Evolutionary conservation across 2,888 invertebrate species (phyloP).

Genomic region (Odontomyia ornata): DNA sequence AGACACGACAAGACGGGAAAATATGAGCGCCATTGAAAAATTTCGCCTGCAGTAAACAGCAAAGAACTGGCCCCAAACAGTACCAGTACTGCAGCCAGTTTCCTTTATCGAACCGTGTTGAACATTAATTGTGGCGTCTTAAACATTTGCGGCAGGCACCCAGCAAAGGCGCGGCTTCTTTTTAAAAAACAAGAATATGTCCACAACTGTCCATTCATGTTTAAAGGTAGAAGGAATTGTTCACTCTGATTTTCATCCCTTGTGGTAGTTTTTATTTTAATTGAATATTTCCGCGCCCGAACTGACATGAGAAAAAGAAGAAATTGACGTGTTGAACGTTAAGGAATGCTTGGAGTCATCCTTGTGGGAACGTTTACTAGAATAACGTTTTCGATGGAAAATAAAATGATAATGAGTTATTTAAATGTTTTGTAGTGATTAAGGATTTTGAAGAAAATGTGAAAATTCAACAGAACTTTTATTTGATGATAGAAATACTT

Average conservation of each 20-base stretch:
- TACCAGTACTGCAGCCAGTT: neutral
- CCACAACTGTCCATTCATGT: slow-evolving; percentile 2
- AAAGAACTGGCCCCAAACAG: too few species aligned
- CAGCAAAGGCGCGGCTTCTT: neutral
- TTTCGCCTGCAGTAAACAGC: neutral
- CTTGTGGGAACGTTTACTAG: neutral
- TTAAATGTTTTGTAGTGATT: too few species aligned
- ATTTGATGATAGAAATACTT: too few species aligned
- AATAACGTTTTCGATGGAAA: too few species aligned
- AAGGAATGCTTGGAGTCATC: neutral
- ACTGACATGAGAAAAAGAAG: slow-evolving; percentile 5
- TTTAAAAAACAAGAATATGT: slow-evolving; percentile 7
- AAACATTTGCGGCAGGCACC: neutral
- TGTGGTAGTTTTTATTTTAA: slow-evolving; percentile 18
- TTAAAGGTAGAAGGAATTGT: neutral
- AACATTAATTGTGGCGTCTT: neutral
- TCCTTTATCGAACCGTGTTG: neutral
- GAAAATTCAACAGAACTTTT: too few species aligned
- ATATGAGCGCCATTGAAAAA: slow-evolving; percentile 4
- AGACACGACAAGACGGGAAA: neutral
- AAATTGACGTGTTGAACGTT: neutral
- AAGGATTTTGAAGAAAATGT: too few species aligned
- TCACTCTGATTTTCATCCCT: slow-evolving; percentile 18
- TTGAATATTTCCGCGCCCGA: slow-evolving; percentile 13
- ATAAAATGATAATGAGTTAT: too few species aligned